phyloP scores from a whole-genome alignment of 2,113 vertebrate species.

The Cricetomys ansorgei region DNA sequence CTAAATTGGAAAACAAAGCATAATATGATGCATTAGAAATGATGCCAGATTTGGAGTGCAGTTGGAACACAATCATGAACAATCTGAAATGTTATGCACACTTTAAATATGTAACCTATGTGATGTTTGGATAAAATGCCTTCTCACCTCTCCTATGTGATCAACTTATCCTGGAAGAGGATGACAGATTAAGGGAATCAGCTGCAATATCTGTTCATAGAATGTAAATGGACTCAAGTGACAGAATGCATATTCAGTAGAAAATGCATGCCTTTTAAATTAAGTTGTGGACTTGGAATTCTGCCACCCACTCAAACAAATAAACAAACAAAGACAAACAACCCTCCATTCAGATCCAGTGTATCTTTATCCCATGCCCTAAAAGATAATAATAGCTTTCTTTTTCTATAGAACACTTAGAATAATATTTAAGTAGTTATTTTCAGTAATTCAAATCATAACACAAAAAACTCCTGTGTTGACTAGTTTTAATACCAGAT shows the following conservation, averaged over 20 bases:
- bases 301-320: constrained; percentile 32
- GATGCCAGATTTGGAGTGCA: neutral
- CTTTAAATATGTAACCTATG: neutral
- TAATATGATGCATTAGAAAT: neutral
- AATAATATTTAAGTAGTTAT: constrained; percentile 65
- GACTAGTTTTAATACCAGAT: constrained; percentile 87
- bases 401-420: constrained; percentile 12
- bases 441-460: constrained; percentile 80
- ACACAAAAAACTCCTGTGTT: constrained; percentile 70
- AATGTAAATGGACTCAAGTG: constrained; percentile 60
- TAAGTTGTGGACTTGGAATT: constrained; percentile 64
- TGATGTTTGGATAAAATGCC: neutral
- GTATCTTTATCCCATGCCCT: neutral
- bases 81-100: neutral
- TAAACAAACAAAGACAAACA: constrained; percentile 15
- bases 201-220: constrained; percentile 12
- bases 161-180: neutral
- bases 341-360: neutral
- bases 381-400: constrained; percentile 36
- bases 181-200: constrained; percentile 28
- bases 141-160: constrained; percentile 42
- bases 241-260: constrained; percentile 67
- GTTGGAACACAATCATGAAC: neutral
- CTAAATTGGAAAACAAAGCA: neutral
- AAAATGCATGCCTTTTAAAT: constrained; percentile 78